A percentile compares a stretch with the other conserved stretches of the same genome.
Evolutionary conservation across 2,113 vertebrate genomes (phyloP).

Genomic region (Gallinago paraguaiae): DNA sequence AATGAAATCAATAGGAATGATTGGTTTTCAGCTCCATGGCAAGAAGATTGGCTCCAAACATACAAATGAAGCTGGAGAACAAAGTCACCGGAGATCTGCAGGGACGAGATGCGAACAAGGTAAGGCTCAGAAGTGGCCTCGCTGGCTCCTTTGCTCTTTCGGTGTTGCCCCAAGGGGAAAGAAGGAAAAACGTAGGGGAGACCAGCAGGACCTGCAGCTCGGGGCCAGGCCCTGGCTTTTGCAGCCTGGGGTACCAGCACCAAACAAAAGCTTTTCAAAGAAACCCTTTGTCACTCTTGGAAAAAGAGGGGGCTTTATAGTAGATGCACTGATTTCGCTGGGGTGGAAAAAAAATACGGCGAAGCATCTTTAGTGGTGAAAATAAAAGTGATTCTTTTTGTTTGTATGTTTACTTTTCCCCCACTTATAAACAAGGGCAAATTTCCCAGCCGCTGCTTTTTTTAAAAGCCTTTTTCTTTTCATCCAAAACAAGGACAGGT

Average conservation of each 20-base stretch:
- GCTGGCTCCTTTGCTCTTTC: not conserved
- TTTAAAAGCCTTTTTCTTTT: not conserved
- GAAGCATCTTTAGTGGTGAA: not conserved
- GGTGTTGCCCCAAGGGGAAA: not conserved
- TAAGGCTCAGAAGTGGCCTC: not conserved
- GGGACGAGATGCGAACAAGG: not conserved
- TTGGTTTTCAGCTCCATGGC: not conserved
- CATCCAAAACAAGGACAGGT: not conserved
- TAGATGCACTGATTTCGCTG: not conserved
- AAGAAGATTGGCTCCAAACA: not conserved
- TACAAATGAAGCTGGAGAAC: constrained; percentile 17
- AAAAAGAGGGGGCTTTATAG: not conserved
- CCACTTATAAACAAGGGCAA: not conserved
- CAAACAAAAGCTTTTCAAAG: not conserved
- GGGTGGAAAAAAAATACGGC: not conserved
- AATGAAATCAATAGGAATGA: constrained; percentile 41
- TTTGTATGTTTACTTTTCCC: not conserved
- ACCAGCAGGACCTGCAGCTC: not conserved
- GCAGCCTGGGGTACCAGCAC: not conserved
- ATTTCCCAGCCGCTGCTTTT: not conserved
- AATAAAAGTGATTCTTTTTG: not conserved
- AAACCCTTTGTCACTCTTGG: not conserved
- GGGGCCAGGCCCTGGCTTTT: not conserved
- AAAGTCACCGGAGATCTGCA: not conserved
- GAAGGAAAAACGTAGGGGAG: not conserved